Evolutionary conservation across 1,140 invertebrate species (phyloP).

Genomic region (Bombus waltoni): DNA sequence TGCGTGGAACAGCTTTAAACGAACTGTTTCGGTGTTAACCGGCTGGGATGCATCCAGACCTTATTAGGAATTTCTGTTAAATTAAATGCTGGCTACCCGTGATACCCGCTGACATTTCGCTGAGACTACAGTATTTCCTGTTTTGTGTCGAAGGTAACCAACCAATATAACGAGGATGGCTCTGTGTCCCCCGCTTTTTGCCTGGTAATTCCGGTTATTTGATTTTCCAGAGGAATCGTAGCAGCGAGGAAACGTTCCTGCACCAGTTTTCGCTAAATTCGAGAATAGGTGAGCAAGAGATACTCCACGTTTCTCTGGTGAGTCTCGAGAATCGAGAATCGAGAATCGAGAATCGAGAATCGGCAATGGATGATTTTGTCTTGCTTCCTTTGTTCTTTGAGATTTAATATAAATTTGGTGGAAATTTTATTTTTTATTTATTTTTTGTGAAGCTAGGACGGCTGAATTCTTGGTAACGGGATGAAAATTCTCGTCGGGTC

Average conservation of each 20-base stretch:
- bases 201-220: neutral
- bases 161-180: neutral
- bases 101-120: neutral
- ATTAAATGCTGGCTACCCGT: conserved; percentile 7
- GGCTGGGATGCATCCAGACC: neutral
- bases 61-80: conserved; percentile 28
- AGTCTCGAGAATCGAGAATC: too few relatives aligned
- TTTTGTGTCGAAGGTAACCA: neutral
- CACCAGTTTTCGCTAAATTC: too few relatives aligned
- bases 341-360: too few relatives aligned
- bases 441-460: too few relatives aligned
- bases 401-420: too few relatives aligned
- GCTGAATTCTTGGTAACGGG: too few relatives aligned
- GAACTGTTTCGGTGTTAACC: conserved; percentile 25
- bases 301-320: too few relatives aligned
- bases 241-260: neutral
- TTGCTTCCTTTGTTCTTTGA: too few relatives aligned
- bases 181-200: neutral
- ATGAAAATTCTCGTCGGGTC: too few relatives aligned
- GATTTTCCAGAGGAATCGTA: neutral
- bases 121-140: neutral
- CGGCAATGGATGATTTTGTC: too few relatives aligned
- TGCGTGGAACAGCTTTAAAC: conserved; percentile 10
- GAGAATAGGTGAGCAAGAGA: too few relatives aligned
- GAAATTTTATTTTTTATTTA: too few relatives aligned